Evolutionary conservation across 2,888 invertebrate species (phyloP), one percentile per base, ranked within the genome.

Genomic region (Dryocosmus kuriphilus): DNA sequence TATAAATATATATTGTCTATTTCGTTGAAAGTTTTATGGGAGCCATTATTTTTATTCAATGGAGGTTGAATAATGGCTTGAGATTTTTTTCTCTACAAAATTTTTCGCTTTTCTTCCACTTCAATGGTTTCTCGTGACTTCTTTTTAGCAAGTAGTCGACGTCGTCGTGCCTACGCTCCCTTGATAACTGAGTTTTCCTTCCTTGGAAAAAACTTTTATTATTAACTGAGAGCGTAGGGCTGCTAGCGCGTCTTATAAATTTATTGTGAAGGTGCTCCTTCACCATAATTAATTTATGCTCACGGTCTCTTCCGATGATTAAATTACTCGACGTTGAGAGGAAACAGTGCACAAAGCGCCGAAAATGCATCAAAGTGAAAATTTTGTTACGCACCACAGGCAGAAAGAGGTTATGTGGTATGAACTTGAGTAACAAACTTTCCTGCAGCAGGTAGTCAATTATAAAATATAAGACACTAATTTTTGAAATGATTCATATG

Each of bases 21-120:
- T 46, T 19, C 78, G 75, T 65, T 78, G 78, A 80, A 81, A 82
- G 79, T 83, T 85, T 83, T 83, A 84, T 84, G 83, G 77, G 79
- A 77, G 74, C 82, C 85, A 87, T 89, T 89, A 88, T 88, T 88
- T 87, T 85, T 80, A 85, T 83, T 85, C 85, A 86, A 86, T 86
- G 86, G 81, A 82, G 87, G 81, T 85, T 87, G 86, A 89, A 87
- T 87, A 87, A 88, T 88, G 84, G 79, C 3, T 79, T 79, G 65
- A 65, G 77, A 65, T 77, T 67, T 60, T 81, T 76, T 79, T 73
- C 60, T 75, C 60, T 76, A 77, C 16, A 35, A 55, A 32, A 30
- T 61, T 74, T 22, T 22, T 32, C 77, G 32, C 61, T 51, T 38
- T 75, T n/a, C 60, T 77, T 77, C 19, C 38, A 46, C 71, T 46